phyloP scores from a whole-genome alignment of 2,888 invertebrate species.

The Brenthis ino region DNA sequence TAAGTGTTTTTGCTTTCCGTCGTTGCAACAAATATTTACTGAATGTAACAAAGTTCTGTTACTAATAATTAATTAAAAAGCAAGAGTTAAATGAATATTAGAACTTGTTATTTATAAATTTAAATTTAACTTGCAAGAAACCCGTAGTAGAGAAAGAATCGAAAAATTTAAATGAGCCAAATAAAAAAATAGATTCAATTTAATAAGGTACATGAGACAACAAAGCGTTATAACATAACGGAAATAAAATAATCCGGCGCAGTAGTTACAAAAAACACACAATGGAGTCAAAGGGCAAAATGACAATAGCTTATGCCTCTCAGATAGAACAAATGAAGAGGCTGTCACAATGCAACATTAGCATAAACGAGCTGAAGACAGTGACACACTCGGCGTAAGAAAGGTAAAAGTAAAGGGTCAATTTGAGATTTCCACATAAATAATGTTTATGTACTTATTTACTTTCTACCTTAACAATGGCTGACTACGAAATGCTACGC shows the following conservation, averaged over 20 bases:
- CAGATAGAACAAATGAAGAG: conserved; percentile 76
- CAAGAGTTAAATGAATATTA: no score
- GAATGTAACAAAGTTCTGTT: no score
- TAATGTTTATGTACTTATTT: conserved; percentile 42
- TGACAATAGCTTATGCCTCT: conserved; percentile 66
- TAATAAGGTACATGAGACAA: conserved; percentile 61
- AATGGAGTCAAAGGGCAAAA: conserved; percentile 80
- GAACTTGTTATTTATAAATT: no score
- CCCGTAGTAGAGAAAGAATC: not conserved
- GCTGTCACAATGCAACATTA: conserved; percentile 75
- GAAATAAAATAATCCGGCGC: conserved; percentile 79
- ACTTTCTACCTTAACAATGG: conserved; percentile 45
- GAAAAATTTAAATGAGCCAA: conserved; percentile 14
- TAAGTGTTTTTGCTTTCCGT: no score
- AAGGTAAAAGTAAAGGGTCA: conserved; percentile 47
- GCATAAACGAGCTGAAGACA: conserved; percentile 67
- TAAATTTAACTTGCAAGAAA: no score
- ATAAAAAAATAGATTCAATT: conserved; percentile 43
- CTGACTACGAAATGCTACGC: conserved; percentile 12
- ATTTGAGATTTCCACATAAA: conserved; percentile 45
- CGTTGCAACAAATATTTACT: no score
- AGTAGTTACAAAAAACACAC: conserved; percentile 76
- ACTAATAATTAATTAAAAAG: no score
- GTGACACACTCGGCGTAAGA: conserved; percentile 49
- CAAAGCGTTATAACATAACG: conserved; percentile 68